Percentiles rank a stretch among this genome's conserved stretches.
phyloP scores from a whole-genome alignment of 2,888 invertebrate genomes.

The Drosophila meridiana region DNA sequence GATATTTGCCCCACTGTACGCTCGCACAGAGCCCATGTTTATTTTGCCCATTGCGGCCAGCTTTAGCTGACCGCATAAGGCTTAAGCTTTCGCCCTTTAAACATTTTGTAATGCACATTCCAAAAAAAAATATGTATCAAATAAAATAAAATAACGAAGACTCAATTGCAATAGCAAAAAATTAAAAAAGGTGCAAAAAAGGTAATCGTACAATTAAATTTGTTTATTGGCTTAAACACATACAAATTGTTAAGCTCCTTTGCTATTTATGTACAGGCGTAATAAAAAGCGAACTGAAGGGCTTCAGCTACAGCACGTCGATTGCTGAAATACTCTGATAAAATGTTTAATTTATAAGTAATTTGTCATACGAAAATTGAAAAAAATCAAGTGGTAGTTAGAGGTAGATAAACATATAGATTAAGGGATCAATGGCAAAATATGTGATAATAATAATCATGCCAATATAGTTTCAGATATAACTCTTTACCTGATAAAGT shows the following conservation, averaged over 20 bases:
- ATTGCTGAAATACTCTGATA: not conserved
- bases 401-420: not conserved
- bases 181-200: slow-evolving; percentile 29
- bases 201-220: slow-evolving; percentile 59
- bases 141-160: slow-evolving; percentile 26
- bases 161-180: slow-evolving; percentile 30
- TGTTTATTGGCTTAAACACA: slow-evolving; percentile 65
- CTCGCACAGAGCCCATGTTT: slow-evolving; percentile 65
- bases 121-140: slow-evolving; percentile 50
- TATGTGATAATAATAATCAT: no score
- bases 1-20: slow-evolving; percentile 6
- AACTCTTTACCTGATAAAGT: no score
- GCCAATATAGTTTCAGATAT: no score
- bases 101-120: slow-evolving; percentile 69
- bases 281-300: slow-evolving; percentile 2
- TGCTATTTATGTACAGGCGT: slow-evolving; percentile 15
- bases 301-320: not conserved
- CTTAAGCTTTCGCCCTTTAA: slow-evolving; percentile 79
- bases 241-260: slow-evolving; percentile 64
- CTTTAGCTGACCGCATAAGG: slow-evolving; percentile 73
- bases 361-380: not conserved
- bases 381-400: not conserved
- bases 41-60: slow-evolving; percentile 75
- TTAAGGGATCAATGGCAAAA: no score
- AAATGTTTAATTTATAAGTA: not conserved